A percentile compares a stretch with the other conserved stretches of the same genome.
These are phyloP conservation scores for Noctua janthina DNA, from an alignment of 2,888 invertebrate genomes.

Conservation along the genomic window DNA sequence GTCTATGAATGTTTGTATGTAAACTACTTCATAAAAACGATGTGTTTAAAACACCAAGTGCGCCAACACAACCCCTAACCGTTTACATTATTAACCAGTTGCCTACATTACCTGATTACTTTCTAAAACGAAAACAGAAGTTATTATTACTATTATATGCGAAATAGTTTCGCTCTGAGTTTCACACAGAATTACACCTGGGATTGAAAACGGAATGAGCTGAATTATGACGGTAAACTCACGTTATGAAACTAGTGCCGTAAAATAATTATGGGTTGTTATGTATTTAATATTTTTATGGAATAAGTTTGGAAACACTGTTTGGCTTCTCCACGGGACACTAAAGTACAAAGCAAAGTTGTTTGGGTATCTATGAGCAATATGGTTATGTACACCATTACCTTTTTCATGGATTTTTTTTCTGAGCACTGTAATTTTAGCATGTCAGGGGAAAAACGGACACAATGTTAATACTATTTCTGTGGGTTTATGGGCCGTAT, in stretches of 20 bases:
- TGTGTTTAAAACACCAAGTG: slow-evolving; percentile 21
- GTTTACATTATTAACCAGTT: slow-evolving; percentile 48
- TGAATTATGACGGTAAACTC: not conserved
- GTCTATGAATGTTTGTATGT: not conserved
- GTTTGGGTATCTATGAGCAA: not conserved
- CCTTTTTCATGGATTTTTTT: not conserved
- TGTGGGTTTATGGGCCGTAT: not conserved
- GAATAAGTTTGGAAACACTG: not conserved
- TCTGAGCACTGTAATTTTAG: not conserved
- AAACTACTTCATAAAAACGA: not conserved
- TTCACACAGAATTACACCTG: slow-evolving; percentile 24
- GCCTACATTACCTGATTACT: slow-evolving; percentile 59
- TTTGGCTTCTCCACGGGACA: slow-evolving; percentile 5
- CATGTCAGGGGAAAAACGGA: too few relatives aligned
- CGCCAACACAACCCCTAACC: slow-evolving; percentile 3
- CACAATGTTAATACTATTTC: not conserved
- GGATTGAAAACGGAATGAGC: slow-evolving; percentile 33
- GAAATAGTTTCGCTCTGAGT: slow-evolving; percentile 18
- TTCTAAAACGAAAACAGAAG: slow-evolving; percentile 36
- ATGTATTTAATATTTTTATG: not conserved
- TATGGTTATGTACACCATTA: too few relatives aligned
- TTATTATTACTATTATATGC: slow-evolving; percentile 21
- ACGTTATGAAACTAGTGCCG: not conserved
- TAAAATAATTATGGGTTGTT: slow-evolving; percentile 12
- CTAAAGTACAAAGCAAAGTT: not conserved